Percentiles rank a stretch among this genome's conserved stretches.
Conservation (phyloP, 2,888 invertebrate genomes). For the Eumerus sabulonum region DNA sequence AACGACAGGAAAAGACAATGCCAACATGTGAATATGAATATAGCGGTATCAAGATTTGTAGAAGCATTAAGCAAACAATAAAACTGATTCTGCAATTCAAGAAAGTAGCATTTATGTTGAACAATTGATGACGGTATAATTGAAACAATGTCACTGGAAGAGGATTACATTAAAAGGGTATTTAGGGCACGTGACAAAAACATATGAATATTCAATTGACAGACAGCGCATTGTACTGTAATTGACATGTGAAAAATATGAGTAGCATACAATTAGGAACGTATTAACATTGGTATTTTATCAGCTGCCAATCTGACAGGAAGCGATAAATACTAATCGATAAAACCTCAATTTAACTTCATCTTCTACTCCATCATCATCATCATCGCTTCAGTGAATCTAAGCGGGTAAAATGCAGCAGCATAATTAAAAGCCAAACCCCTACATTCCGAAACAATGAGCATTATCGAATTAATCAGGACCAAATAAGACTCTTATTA, state of each 20-base stretch:
- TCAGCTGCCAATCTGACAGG: conserved; percentile 58
- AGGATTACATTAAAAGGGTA: conserved; percentile 16
- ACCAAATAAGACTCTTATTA: conserved; percentile 54
- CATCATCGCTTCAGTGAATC: no score
- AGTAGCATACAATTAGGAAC: neutral
- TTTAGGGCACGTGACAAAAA: conserved; percentile 36
- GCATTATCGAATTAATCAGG: conserved; percentile 64
- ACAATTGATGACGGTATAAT: neutral
- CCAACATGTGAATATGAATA: no score
- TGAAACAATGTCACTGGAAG: neutral
- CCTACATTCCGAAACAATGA: conserved; percentile 56
- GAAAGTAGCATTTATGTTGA: no score
- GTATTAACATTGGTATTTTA: conserved; percentile 1
- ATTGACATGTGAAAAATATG: conserved; percentile 45
- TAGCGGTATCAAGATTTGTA: no score
- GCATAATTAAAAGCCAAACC: conserved; percentile 52
- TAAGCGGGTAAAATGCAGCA: neutral
- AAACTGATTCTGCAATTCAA: no score
- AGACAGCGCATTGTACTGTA: conserved; percentile 9
- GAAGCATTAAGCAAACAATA: neutral
- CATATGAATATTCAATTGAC: no score
- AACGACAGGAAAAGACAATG: conserved; percentile 19
- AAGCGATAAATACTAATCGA: conserved; percentile 43
- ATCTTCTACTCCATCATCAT: neutral
- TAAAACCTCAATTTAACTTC: conserved; percentile 9